Evolutionary conservation across 1,140 invertebrate species (phyloP), one percentile per base, ranked within the genome.

Genomic region (Neuroterus valhalla): DNA sequence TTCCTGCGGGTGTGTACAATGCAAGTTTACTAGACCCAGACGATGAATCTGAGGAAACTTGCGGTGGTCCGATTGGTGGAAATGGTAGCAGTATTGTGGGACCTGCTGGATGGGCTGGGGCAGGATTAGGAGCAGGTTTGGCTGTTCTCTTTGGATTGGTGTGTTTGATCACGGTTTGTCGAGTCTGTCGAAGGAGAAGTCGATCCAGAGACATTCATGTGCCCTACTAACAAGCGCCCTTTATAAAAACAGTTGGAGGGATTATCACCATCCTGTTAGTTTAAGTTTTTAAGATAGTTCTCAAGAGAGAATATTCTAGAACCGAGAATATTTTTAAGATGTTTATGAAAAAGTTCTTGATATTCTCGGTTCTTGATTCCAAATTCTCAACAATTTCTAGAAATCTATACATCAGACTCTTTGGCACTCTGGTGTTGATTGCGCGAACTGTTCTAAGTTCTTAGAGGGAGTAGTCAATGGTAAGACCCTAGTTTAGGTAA

Each of bases 81-180:
- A 87, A 84, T 1, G 82, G 80, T 19, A 66, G 74, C 14, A 78
- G 81, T 3, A 50, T 87, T 3, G 83, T 85, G 2, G 87, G 86
- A 1, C 78, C 86, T 2, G 87, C 87, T 23, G 88, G 88, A 8
- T 89, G 87, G 88, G 85, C 88, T 2, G 88, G 88, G 0, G 88
- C 88, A 15, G 88, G 88, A 11, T 71, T 91, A 0, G 89, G 89
- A 4, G 88, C 87, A 6, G 88, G 85, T 14, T 79, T 91, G 3
- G 89, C 88, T 0, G 71, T 89, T 68, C 75, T 92, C 0, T 78
- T 92, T 2, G 89, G 86, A 4, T 74, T 91, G 0, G 80, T 82
- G 6, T 91, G 89, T 52, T 77, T 92, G 11, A 73, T 91, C 15
- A 78, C 89, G 4, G 81, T 91, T 43, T 92, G 91, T 75, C 88